Evolutionary conservation across 2,797 vertebrate species (phyloP), one percentile per base, ranked within the genome.

Genomic region (Zonotrichia albicollis): DNA sequence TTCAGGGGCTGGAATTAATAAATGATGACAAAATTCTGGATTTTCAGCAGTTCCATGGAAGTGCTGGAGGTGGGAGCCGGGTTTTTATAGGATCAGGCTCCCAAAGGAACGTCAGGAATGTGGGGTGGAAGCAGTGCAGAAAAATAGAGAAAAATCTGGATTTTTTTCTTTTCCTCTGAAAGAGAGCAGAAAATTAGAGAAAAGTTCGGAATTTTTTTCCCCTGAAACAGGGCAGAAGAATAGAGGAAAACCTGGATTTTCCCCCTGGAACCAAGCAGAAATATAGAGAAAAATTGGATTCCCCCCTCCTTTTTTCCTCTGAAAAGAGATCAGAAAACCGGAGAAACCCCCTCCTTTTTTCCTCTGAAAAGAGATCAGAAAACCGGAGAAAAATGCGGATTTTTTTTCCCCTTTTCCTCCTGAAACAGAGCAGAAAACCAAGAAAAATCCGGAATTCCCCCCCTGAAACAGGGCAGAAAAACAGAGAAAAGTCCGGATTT

Each of bases 101-200:
- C 16, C 25, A 14, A n/a, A 92, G 53, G 91, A 76, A 93, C 13
- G 74, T 11, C 20, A 87, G 72, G 94, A 96, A 93, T 89, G 82
- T 58, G 80, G 80, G 85, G 30, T 82, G 80, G 66, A 57, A 57
- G 16, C n/a, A 34, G n/a, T 16, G n/a, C 43, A 57, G 55, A 34
- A 57, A 57, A 57, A 23, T 8, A 11, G 15, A 57, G 55, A 25
- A 55, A 55, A 55, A 23, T 55, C 4, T 10, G 11, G 32, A 23
- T n/a, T 15, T n/a, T 55, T 27, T 46, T 38, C 11, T 30, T 8
- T 38, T 11, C 18, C 11, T 13, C 18, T 20, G 29, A 53, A 53
- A 32, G 5, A 53, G 11, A 30, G 17, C 11, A 53, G 29, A 29
- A 51, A 51, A 51, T 29, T 7, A 51, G 26, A 51, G 16, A 29